A percentile compares a stretch with the other conserved stretches of the same genome.
Evolutionary conservation across 1,140 invertebrate genomes (phyloP).

Genomic region (Papilio polyxenes): DNA sequence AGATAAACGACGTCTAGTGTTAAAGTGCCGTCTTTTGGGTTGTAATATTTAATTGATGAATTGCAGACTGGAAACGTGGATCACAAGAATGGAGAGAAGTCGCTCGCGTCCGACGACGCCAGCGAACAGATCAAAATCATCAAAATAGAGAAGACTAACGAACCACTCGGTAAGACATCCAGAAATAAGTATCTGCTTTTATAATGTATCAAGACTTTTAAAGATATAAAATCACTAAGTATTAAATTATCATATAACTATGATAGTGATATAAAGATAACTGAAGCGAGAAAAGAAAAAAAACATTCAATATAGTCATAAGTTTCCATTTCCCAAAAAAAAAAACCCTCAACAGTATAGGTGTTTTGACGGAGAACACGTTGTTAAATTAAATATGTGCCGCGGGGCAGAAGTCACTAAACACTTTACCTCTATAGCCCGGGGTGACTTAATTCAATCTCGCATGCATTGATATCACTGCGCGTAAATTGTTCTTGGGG

Average conservation of each 20-base stretch:
- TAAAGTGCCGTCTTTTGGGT: no score
- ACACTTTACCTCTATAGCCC: slow-evolving; percentile 5
- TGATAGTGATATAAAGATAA: no score
- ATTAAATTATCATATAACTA: no score
- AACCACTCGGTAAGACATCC: slow-evolving; percentile 87
- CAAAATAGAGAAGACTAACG: slow-evolving; percentile 97
- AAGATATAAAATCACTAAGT: no score
- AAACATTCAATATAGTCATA: no score
- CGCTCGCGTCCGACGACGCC: slow-evolving; percentile 80
- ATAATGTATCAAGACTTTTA: no score
- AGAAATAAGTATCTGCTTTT: not conserved
- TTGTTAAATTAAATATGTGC: not conserved
- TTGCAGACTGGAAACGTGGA: slow-evolving; percentile 72
- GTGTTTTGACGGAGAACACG: no score
- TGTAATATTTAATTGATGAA: slow-evolving; percentile 26
- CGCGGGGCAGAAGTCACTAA: not conserved
- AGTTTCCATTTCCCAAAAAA: no score
- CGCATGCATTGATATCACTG: slow-evolving; percentile 26
- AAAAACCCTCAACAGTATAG: no score
- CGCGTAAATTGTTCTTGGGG: not conserved
- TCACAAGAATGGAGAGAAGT: slow-evolving; percentile 72
- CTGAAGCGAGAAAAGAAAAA: no score
- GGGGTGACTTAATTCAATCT: slow-evolving; percentile 17
- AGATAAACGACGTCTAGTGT: no score
- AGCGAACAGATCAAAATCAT: slow-evolving; percentile 97